Evolutionary conservation across 1,140 invertebrate species (phyloP), one percentile per base, ranked within the genome.

Genomic region (Semibalanus balanoides): DNA sequence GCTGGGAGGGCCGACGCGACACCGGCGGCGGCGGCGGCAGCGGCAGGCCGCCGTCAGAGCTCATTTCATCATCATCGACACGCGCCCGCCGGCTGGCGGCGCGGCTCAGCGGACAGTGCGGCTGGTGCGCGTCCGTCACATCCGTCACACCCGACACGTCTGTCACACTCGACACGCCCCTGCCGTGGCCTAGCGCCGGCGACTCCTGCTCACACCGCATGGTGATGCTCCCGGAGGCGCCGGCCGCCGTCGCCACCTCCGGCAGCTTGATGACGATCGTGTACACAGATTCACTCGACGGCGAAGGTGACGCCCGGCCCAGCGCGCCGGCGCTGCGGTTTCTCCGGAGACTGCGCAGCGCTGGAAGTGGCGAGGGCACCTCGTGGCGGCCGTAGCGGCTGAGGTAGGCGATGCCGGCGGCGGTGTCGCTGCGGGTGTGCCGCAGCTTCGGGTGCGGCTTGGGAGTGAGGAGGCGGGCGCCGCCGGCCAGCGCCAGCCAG

Each of bases 211-310:
- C 51, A 7, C 14, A 1, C 69, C 7, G 30, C 69, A 72, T 76
- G 5, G 29, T 72, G 19, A 76, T 76, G 31, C 76, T 74, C 28
- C 29, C 27, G 25, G 30, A 30, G 73, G n/a, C 74, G 75, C n/a
- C 78, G 77, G 71, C 78, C 77, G n/a, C 77, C 77, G 70, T 80
- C 79, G 25, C 76, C 78, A 43, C 76, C 79, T 83, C 83, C 0
- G 94, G 94, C 78, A 97, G 85, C 79, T 90, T 87, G 79, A 97
- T 97, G 76, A 97, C 83, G 81, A 97, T 97, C 74, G 95, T 97
- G 86, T 96, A 97, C 11, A 97, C 83, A 3, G 84, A 83, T 76
- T 85, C 85, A 51, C 82, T 80, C 0, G 81, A 83, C 70, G 80
- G 70, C 0, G 25, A 11, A n/a, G 25, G 70, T 5, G 70, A 64